Conservation (phyloP, 1,140 invertebrate genomes). For the Lasioglossum albipes region DNA sequence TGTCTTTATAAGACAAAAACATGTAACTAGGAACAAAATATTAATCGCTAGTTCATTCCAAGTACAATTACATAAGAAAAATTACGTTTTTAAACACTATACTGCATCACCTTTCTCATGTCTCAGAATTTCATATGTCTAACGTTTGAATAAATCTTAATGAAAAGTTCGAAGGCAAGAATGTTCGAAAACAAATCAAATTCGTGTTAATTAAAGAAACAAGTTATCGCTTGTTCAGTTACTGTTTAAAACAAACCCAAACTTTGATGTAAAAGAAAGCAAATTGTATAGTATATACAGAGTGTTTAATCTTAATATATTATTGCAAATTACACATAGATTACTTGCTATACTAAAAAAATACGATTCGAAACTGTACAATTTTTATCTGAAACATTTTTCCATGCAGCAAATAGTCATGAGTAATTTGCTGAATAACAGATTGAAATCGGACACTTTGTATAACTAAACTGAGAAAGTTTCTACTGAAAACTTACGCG, state of each 20-base stretch:
- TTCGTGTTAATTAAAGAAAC: slow-evolving; percentile 15
- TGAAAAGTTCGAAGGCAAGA: background rate
- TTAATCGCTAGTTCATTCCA: slow-evolving; percentile 22
- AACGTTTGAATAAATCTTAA: background rate
- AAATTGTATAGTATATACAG: slow-evolving; percentile 10
- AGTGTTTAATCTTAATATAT: no score
- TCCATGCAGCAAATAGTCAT: no score
- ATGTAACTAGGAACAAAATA: slow-evolving; percentile 35
- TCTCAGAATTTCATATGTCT: background rate
- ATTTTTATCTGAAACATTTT: no score
- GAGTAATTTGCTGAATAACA: no score
- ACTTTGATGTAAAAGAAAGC: slow-evolving; percentile 6
- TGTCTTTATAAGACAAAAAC: background rate
- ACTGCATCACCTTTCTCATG: background rate
- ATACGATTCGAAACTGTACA: no score
- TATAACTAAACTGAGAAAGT: slow-evolving; percentile 37
- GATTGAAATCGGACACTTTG: slow-evolving; percentile 3
- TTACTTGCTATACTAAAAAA: no score
- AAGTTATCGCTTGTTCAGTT: background rate
- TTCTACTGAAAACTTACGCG: slow-evolving; percentile 36
- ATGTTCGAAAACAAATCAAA: slow-evolving; percentile 2
- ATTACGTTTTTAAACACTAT: slow-evolving; percentile 1
- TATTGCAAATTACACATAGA: no score
- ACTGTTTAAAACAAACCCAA: background rate
- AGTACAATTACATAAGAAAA: slow-evolving; percentile 22